phyloP scores from a whole-genome alignment of 2,113 vertebrate genomes.

The Dromiciops gliroides region DNA sequence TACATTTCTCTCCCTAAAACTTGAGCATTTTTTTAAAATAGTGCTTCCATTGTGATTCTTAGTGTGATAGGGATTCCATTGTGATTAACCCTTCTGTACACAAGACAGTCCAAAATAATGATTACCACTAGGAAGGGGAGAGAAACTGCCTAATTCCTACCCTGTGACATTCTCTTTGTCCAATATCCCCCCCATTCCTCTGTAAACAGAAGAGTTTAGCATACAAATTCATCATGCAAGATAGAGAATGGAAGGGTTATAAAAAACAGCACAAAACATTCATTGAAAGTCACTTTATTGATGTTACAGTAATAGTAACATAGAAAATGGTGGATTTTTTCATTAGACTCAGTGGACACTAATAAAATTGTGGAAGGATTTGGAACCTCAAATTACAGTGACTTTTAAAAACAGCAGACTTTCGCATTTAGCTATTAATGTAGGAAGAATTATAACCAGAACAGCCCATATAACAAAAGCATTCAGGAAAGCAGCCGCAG shows the following conservation, averaged over 20 bases:
- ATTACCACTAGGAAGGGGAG: neutral
- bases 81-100: neutral
- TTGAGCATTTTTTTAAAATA: too few relatives aligned
- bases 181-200: neutral
- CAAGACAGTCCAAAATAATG: neutral
- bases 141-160: neutral
- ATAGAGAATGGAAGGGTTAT: neutral
- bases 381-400: constrained; percentile 76
- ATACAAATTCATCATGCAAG: neutral
- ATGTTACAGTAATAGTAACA: constrained; percentile 83
- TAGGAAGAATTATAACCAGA: constrained; percentile 75
- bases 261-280: constrained; percentile 73
- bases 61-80: too few relatives aligned
- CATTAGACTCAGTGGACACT: constrained; percentile 78
- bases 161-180: neutral
- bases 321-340: constrained; percentile 82
- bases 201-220: neutral
- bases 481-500: constrained; percentile 72
- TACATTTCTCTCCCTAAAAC: neutral
- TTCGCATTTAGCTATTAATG: constrained; percentile 75
- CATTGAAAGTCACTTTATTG: constrained; percentile 85
- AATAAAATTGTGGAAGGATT: constrained; percentile 83
- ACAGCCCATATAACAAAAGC: constrained; percentile 78
- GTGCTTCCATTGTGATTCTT: too few relatives aligned
- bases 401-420: constrained; percentile 81